Evolutionary conservation across 2,113 vertebrate genomes (phyloP).

Genomic region (Xenopus tropicalis): DNA sequence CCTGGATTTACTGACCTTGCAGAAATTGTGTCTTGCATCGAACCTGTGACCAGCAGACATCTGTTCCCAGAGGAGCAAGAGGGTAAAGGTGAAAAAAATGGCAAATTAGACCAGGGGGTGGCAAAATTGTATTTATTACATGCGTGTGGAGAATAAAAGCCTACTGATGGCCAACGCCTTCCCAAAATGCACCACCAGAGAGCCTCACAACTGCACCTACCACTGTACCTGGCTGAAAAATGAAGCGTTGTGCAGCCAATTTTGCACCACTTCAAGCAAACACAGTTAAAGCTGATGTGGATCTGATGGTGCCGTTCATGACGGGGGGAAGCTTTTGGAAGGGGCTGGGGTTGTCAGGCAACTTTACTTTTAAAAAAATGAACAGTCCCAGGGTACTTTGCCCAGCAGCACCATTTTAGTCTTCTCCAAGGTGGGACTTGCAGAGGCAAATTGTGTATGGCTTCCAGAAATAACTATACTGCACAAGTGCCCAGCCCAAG

Average conservation of each 20-base stretch:
- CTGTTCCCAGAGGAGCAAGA: conserved; percentile 55
- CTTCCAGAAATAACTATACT: not conserved
- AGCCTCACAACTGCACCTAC: too few species aligned
- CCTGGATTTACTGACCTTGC: conserved; percentile 93
- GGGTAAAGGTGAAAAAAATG: conserved; percentile 46
- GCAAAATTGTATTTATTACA: accelerated
- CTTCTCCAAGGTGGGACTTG: not conserved
- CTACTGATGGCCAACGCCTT: not conserved
- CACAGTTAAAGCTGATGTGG: too few species aligned
- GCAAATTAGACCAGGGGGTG: too few species aligned
- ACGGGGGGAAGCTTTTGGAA: too few species aligned
- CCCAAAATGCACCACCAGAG: not conserved
- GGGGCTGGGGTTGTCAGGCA: not conserved
- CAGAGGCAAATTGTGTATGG: not conserved
- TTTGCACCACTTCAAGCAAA: not conserved
- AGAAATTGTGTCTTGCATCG: conserved; percentile 90
- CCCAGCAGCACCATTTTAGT: not conserved
- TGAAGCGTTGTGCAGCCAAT: not conserved
- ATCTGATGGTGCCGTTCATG: too few species aligned
- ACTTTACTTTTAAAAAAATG: not conserved
- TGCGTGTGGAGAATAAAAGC: not conserved
- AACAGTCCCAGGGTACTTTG: not conserved
- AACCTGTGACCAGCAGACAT: conserved; percentile 76
- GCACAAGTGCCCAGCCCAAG: too few species aligned
- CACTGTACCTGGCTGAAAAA: too few species aligned